These are phyloP conservation scores for Neotoma lepida DNA, from an alignment of 2,113 vertebrate species.

Conservation along the genomic window DNA sequence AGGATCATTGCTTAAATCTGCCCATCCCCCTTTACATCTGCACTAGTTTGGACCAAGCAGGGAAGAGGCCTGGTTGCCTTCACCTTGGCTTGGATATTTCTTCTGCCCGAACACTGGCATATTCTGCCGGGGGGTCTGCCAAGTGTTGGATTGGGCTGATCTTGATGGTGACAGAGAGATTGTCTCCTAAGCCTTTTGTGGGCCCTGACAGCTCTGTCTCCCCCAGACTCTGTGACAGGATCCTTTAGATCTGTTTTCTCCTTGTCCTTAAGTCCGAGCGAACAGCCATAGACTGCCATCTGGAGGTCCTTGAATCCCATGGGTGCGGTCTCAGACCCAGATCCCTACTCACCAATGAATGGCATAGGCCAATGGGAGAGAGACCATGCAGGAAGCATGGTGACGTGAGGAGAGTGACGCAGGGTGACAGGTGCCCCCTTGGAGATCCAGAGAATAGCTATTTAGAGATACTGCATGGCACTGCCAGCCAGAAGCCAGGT, in stretches of 20 bases:
- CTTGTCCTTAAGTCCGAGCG: background rate
- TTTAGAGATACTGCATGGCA: background rate
- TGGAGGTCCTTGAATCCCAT: background rate
- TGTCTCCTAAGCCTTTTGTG: background rate
- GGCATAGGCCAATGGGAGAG: background rate
- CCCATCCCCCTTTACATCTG: background rate
- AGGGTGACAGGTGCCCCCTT: background rate
- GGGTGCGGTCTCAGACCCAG: background rate
- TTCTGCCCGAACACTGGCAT: background rate
- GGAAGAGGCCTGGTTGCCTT: slow-evolving; percentile 1
- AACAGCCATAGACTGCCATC: background rate
- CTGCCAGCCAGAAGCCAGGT: background rate
- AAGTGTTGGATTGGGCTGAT: background rate
- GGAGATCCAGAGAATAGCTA: background rate
- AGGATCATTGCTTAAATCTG: background rate
- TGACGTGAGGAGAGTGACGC: background rate
- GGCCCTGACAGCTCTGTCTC: background rate
- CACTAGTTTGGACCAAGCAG: background rate
- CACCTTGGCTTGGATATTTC: background rate
- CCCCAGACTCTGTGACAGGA: background rate
- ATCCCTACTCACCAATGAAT: background rate
- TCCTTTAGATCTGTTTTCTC: background rate
- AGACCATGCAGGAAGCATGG: background rate
- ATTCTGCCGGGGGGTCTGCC: background rate
- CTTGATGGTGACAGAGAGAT: background rate